Base-by-base conservation (phyloP, 1,140 invertebrate genomes). In the Kradibia gibbosae region DNA sequence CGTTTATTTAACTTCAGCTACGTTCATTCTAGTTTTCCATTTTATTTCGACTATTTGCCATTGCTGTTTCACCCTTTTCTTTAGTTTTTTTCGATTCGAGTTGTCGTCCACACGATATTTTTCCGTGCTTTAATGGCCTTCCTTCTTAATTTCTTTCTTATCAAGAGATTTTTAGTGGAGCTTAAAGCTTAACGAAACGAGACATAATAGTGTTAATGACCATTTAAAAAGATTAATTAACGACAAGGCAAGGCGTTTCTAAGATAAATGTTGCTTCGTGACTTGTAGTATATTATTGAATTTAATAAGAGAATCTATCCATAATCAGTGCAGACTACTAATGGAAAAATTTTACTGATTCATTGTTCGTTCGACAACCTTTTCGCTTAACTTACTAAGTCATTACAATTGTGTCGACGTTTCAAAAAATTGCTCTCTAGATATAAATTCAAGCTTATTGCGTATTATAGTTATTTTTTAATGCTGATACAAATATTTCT, bases 141-240 rank as follows among this genome's bases (percentile, higher is more conserved):
- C 53, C 13, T 39, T 60, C 28, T 36, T 39, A 74, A 55, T 78
- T 70, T 78, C n/a, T 55, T 50, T 62, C 39, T 39, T 39, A 70
- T 62, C 77, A 5, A 13, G 20, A 50, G 28, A n/a, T 0, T 25
- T 53, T 78, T 5, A 50, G 28, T 22, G 0, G 45, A n/a, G 15
- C n/a, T 70, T 13, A 25, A 60, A 70, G 60, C 17, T 45, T 48
- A 55, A 53, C 31, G 5, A 48, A 70, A 55, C n/a, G 11, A n/a
- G 28, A 75, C 31, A 17, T 60, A 60, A 75, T 42, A 36, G 2
- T 25, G 31, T 39, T 34, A n/a, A 57, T 73, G 48, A 13, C 48
- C 0, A 10, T 48, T 55, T 74, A 50, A 73, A 34, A 31, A 34
- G 25, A 34, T 20, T 53, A 50, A 20, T 53, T 73, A 28, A 70